Base-by-base conservation (phyloP, 2,888 invertebrate species). In the Meloe dianella region DNA sequence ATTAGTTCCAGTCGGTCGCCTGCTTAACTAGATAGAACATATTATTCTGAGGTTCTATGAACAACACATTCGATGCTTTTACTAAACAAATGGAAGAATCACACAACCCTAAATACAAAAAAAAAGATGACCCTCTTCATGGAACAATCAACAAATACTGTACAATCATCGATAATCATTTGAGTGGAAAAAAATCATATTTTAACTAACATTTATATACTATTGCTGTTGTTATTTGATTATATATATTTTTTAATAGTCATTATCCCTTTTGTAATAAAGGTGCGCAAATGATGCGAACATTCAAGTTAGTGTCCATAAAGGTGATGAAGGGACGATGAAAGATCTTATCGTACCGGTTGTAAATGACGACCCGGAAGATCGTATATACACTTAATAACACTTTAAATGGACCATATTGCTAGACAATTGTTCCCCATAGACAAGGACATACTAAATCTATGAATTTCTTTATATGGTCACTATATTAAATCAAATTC, bases 1-100 rank as follows among this genome's bases (percentile, higher is more conserved):
- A 78, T 83, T 83, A 79, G 82, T 82, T 82, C 81, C 82, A 75
- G 79, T 78, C 78, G 79, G 81, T 78, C 81, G 81, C 79, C 78
- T 82, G 81, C 81, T 78, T 82, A 83, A 83, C 82, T 81, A 82
- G 80, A 80, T 81, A 82, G 83, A 83, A 82, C 83, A 82, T 82
- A 83, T 83, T 81, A 81, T 64, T 62, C 61, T 61, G 61, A 61
- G 66, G 64, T 66, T 64, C 69, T 69, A 69, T 69, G 69, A 66
- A 66, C n/a, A n/a, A n/a, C 68, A 68, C 69, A 66, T 66, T 66
- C 69, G 57, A 56, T 62, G 61, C 62, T 64, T 66, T 66, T 27
- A 59, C 60, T 57, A 65, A 65, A 56, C 63, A 63, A 68, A 65
- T 65, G 63, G 66, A 65, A 59, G 64, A 66, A 59, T 62, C 63